These are phyloP conservation scores for Plestiodon gilberti DNA, from an alignment of 2,113 vertebrate genomes.

Conservation along the genomic window DNA sequence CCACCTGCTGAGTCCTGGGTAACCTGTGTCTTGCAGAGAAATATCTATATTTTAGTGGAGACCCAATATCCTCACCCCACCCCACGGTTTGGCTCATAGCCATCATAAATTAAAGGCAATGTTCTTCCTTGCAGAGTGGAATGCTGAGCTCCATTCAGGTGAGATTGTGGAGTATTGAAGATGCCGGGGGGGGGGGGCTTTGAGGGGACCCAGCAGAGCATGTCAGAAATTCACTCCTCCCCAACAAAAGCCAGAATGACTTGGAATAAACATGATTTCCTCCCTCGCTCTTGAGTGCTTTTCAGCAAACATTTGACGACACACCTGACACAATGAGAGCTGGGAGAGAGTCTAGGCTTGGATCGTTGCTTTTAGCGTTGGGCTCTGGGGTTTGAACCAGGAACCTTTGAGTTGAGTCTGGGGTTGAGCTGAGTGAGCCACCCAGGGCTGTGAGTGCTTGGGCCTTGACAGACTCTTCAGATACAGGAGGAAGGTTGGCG, in stretches of 20 bases:
- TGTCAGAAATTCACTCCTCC: neutral
- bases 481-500: too few relatives aligned
- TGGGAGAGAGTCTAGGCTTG: neutral
- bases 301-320: neutral
- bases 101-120: constrained; percentile 4
- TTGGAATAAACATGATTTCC: neutral
- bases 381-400: too few relatives aligned
- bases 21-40: neutral
- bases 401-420: too few relatives aligned
- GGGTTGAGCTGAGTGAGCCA: neutral
- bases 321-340: neutral
- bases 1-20: neutral
- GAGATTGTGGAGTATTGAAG: constrained; percentile 10
- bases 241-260: neutral
- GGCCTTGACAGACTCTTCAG: too few relatives aligned
- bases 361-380: too few relatives aligned
- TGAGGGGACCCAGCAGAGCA: neutral
- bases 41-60: constrained; percentile 30
- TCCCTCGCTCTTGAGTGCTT: neutral
- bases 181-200: neutral
- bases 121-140: neutral
- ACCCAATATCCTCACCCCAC: constrained; percentile 12
- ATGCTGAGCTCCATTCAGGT: constrained; percentile 6
- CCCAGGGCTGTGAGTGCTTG: neutral
- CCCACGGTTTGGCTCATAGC: neutral